phyloP scores from a whole-genome alignment of 2,888 invertebrate genomes.

The Serrognathus titanus region DNA sequence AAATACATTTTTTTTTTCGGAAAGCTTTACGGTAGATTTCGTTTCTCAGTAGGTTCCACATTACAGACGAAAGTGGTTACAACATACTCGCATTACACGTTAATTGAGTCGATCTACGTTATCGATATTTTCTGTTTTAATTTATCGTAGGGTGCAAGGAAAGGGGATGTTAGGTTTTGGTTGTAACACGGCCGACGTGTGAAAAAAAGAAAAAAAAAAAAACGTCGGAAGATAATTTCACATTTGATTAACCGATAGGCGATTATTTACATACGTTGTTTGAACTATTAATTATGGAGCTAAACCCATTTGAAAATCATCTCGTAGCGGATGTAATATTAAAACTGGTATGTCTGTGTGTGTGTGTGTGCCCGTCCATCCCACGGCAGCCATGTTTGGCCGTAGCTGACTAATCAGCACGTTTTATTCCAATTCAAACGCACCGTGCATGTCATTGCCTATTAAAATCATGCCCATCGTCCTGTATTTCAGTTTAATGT shows the following conservation, averaged over 20 bases:
- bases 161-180: no score
- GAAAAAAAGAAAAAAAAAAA: no score
- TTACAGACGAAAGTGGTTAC: no score
- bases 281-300: conserved; percentile 41
- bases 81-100: no score
- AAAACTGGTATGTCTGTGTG: conserved; percentile 21
- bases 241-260: conserved; percentile 20
- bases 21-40: no score
- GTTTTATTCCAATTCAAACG: conserved; percentile 44
- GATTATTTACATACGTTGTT: conserved; percentile 38
- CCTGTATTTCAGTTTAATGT: conserved; percentile 41
- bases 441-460: conserved; percentile 44
- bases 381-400: conserved; percentile 39
- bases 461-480: conserved; percentile 45
- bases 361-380: conserved; percentile 22
- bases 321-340: conserved; percentile 30
- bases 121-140: no score
- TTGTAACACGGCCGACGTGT: no score
- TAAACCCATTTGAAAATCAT: conserved; percentile 39
- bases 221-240: conserved; percentile 15
- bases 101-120: no score
- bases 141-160: no score
- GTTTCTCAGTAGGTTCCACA: no score
- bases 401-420: conserved; percentile 45
- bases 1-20: no score